phyloP scores from a whole-genome alignment of 2,113 vertebrate species.

The Poeciliopsis retropinna region DNA sequence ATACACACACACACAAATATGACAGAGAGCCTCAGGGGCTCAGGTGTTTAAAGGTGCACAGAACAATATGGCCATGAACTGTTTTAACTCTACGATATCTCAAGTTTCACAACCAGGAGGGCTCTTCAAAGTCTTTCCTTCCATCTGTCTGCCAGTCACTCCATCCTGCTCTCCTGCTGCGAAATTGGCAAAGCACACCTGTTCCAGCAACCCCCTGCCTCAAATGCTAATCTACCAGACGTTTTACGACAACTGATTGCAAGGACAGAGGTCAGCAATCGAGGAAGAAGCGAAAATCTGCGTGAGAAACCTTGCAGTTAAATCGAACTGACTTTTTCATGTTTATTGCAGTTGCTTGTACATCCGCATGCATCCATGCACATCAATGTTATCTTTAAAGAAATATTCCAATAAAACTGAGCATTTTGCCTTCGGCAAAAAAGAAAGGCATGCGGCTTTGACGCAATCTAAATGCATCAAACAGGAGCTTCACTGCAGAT shows the following conservation, averaged over 20 bases:
- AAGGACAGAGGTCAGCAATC: conserved; percentile 63
- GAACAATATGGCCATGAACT: conserved; percentile 58
- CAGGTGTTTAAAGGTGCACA: conserved; percentile 64
- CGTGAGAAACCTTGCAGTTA: conserved; percentile 39
- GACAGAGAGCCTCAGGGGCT: conserved; percentile 41
- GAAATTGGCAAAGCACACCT: conserved; percentile 58
- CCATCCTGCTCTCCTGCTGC: conserved; percentile 42
- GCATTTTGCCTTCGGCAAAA: conserved; percentile 1
- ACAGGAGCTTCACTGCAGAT: conserved; percentile 27
- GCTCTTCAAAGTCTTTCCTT: conserved; percentile 29
- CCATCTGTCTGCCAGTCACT: conserved; percentile 46
- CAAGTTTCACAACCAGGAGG: conserved; percentile 58
- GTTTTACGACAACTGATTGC: conserved; percentile 50
- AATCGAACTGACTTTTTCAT: conserved; percentile 14
- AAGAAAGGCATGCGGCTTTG: neutral
- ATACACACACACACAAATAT: conserved; percentile 21
- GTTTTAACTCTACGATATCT: conserved; percentile 60
- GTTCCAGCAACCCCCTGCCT: conserved; percentile 50
- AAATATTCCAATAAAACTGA: conserved; percentile 14
- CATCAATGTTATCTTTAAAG: conserved; percentile 24
- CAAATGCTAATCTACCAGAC: conserved; percentile 66
- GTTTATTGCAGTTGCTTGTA: conserved; percentile 22
- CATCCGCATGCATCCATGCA: neutral
- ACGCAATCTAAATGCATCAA: neutral
- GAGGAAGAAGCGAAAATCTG: conserved; percentile 44